phyloP scores from a whole-genome alignment of 2,888 invertebrate species.

The Polydesmus complanatus region DNA sequence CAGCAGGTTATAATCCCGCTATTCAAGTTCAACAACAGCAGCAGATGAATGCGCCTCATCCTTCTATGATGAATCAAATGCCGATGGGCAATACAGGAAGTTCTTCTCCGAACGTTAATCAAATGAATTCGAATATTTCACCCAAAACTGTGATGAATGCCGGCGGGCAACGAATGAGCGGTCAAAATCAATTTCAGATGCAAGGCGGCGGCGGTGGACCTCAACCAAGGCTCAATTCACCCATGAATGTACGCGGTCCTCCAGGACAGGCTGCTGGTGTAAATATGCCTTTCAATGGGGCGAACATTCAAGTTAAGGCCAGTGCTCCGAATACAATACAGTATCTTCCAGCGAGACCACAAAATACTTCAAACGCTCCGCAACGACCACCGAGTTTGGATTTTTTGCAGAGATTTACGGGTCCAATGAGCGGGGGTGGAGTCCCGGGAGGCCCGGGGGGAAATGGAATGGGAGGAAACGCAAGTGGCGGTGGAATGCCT shows the following conservation, averaged over 20 bases:
- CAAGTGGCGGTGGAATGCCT: conserved; percentile 26
- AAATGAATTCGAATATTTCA: conserved; percentile 22
- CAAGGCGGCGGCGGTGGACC: conserved; percentile 28
- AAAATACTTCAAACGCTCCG: conserved; percentile 46
- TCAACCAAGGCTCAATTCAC: conserved; percentile 10
- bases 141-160: conserved; percentile 14
- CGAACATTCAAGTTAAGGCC: conserved; percentile 79
- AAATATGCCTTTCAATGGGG: conserved; percentile 45
- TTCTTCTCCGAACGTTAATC: conserved; percentile 22
- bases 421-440: conserved; percentile 55
- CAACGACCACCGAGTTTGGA: conserved; percentile 76
- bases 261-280: conserved; percentile 13
- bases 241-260: conserved; percentile 14
- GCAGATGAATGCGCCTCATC: conserved; percentile 20
- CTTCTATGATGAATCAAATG: conserved; percentile 19
- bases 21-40: conserved; percentile 21
- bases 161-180: conserved; percentile 16
- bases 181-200: conserved; percentile 16
- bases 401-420: conserved; percentile 74
- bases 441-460: conserved; percentile 21
- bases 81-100: conserved; percentile 20
- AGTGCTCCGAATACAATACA: conserved; percentile 96
- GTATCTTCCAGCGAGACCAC: conserved; percentile 90
- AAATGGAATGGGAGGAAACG: conserved; percentile 30
- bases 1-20: conserved; percentile 24